These are phyloP conservation scores for Ctenicera cuprea DNA, from an alignment of 2,888 invertebrate species.

Conservation along the genomic window DNA sequence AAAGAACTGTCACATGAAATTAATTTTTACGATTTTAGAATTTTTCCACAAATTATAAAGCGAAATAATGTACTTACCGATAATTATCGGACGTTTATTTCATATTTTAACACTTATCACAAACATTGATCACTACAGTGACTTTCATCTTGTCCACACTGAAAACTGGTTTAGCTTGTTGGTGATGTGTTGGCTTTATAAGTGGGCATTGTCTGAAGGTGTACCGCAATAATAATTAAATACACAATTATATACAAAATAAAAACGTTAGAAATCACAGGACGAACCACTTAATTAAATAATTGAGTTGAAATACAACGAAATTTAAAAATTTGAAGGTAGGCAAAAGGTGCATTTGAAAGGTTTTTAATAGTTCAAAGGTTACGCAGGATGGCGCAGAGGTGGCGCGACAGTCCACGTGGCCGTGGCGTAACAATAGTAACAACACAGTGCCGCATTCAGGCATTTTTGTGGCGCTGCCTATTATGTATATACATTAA, in stretches of 20 bases:
- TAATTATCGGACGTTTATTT: slow-evolving; percentile 9
- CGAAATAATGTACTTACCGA: slow-evolving; percentile 4
- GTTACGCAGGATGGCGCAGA: slow-evolving; percentile 17
- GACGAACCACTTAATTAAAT: slow-evolving; percentile 7
- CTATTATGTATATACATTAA: too few relatives aligned
- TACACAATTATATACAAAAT: slow-evolving; percentile 27
- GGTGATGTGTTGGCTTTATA: slow-evolving; percentile 42
- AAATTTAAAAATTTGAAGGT: slow-evolving; percentile 13
- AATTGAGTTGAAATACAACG: slow-evolving; percentile 5
- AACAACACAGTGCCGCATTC: slow-evolving; percentile 12
- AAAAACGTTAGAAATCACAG: slow-evolving; percentile 37
- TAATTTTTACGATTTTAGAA: background rate
- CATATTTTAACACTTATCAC: slow-evolving; percentile 35
- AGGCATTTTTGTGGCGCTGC: background rate
- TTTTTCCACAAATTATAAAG: background rate
- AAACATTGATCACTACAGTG: slow-evolving; percentile 49
- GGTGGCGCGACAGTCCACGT: slow-evolving; percentile 37
- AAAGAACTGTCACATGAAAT: slow-evolving; percentile 4
- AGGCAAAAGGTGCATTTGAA: slow-evolving; percentile 2
- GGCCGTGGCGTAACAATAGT: slow-evolving; percentile 20
- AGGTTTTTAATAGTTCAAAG: slow-evolving; percentile 37
- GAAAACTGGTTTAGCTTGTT: slow-evolving; percentile 43
- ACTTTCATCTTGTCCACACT: slow-evolving; percentile 54
- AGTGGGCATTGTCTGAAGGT: background rate
- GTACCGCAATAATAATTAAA: background rate